Percentiles rank a stretch among this genome's conserved stretches.
These are phyloP conservation scores for Subacronicta megacephala DNA, from an alignment of 2,888 invertebrate species.

Conservation along the genomic window DNA sequence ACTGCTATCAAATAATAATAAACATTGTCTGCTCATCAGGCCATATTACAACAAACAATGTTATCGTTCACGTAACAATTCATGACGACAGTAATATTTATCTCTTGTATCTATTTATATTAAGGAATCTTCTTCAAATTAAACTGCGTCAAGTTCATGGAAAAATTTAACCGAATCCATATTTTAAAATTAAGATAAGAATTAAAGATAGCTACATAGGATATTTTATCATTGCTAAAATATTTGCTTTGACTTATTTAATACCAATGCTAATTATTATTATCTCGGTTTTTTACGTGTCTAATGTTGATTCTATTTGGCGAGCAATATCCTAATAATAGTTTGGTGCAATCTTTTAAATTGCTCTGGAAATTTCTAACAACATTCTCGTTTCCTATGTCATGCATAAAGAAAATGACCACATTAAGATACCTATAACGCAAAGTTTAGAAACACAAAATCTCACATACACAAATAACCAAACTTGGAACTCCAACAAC, in stretches of 20 bases:
- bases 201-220: constrained; percentile 10
- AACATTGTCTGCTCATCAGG: neutral
- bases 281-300: constrained; percentile 1
- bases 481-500: too few species aligned
- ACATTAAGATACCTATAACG: too few species aligned
- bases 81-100: neutral
- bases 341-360: too few species aligned
- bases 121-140: neutral
- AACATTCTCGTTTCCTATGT: too few species aligned
- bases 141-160: constrained; percentile 4
- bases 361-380: too few species aligned
- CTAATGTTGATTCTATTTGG: too few species aligned
- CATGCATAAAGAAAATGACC: too few species aligned
- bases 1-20: neutral
- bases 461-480: too few species aligned
- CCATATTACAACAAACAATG: neutral
- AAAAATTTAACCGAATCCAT: constrained; percentile 12
- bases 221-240: constrained; percentile 3
- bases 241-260: constrained; percentile 19
- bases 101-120: neutral
- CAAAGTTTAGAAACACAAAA: too few species aligned
- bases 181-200: constrained; percentile 10
- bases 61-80: neutral
- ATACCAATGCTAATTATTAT: constrained; percentile 4
- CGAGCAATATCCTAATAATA: too few species aligned